These are phyloP conservation scores for Orchesella flavescens DNA, from an alignment of 2,888 invertebrate species.

Conservation along the genomic window DNA sequence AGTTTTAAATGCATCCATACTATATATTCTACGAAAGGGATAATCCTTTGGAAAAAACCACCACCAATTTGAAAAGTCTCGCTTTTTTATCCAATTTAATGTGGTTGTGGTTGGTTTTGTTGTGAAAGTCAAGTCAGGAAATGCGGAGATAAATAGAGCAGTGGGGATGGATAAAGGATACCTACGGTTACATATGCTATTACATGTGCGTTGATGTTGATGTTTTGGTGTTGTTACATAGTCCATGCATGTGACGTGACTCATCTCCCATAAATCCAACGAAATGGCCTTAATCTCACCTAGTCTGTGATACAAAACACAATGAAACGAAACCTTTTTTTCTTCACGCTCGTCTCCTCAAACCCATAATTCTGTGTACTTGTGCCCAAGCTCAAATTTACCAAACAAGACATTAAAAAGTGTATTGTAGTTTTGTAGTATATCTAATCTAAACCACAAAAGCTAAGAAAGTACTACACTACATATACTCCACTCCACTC, in stretches of 20 bases:
- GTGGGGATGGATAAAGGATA: no score
- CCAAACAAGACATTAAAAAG: neutral
- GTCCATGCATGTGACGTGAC: neutral
- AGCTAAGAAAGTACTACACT: constrained; percentile 24
- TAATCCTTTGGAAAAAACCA: neutral
- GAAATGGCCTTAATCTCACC: constrained; percentile 39
- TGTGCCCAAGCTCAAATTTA: neutral
- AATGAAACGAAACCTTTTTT: constrained; percentile 22
- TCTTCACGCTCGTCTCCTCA: constrained; percentile 26
- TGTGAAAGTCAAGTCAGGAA: no score
- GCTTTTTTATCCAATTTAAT: constrained; percentile 8
- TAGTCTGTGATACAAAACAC: constrained; percentile 14
- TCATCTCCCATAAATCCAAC: constrained; percentile 43
- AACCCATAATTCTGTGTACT: constrained; percentile 18
- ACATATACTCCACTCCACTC: no score
- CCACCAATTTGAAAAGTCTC: neutral
- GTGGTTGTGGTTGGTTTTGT: neutral
- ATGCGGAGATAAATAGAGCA: no score
- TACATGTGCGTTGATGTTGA: no score
- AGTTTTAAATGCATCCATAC: no score
- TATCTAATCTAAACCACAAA: constrained; percentile 55
- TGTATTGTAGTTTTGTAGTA: neutral
- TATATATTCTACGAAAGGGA: neutral
- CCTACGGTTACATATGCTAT: no score
- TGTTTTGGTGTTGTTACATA: no score